Base-by-base conservation (phyloP, 2,888 invertebrate genomes). In the Euproctis similis region DNA sequence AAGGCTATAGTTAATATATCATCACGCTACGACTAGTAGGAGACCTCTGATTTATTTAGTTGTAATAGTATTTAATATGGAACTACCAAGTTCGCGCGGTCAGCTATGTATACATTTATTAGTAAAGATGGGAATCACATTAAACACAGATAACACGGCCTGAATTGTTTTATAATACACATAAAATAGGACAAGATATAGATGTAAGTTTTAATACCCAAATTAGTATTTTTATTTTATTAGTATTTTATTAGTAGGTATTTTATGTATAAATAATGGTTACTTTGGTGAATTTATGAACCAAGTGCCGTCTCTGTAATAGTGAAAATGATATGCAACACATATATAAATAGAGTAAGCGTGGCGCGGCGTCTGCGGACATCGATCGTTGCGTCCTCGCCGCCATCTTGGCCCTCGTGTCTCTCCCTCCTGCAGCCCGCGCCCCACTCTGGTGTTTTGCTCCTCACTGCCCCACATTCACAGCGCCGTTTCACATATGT, bases 351-450 rank as follows among this genome's bases (percentile, higher is more conserved):
- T 78, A 81, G 77, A 73, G 75, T 72, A 56, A 70, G 68, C 71
- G 69, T 75, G 74, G 73, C 69, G 77, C 71, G 63, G 69, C 76
- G 81, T 80, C 81, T 81, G 14, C 14, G 76, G 70, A 72, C 81
- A 82, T 82, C 81, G 82, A 81, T 81, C 82, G 82, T 63, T 71
- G 76, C 78, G 81, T 80, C 80, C 78, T 73, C 77, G 76, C 73
- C 77, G 81, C 82, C 82, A 82, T 82, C 81, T 82, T 82, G 78
- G 80, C 80, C 78, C 77, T 76, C 75, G 64, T 71, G 71, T 74
- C 77, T 75, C 76, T 77, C 80, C 67, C 72, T 66, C 66, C 65
- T 68, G 58, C 34, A 46, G 61, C 56, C 51, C 59, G 53, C 71
- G 66, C 66, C 66, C 55, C 69, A 59, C 66, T 60, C 66, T n/a